Percentiles rank a stretch among this genome's conserved stretches.
Evolutionary conservation across 2,888 invertebrate species (phyloP).

Genomic region (Drosophila yooni): DNA sequence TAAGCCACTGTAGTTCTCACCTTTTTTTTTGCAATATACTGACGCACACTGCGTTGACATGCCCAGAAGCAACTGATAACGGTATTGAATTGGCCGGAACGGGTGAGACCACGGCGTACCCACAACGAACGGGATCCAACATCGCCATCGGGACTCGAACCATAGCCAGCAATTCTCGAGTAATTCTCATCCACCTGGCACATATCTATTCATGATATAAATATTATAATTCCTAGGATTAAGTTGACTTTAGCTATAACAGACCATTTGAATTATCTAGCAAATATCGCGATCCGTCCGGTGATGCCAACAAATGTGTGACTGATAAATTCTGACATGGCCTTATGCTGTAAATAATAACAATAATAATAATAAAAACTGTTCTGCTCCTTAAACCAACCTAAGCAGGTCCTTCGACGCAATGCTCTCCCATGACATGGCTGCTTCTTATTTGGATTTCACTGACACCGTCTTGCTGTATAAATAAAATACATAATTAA

Average conservation of each 20-base stretch:
- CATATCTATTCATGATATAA: conserved; percentile 62
- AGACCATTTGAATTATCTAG: conserved; percentile 89
- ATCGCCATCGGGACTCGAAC: conserved; percentile 80
- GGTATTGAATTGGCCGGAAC: conserved; percentile 72
- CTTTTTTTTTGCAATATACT: conserved; percentile 92
- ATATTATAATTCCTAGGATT: background rate
- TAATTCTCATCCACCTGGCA: conserved; percentile 84
- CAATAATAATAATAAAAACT: background rate
- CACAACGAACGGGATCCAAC: conserved; percentile 79
- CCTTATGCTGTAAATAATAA: conserved; percentile 86
- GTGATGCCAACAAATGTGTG: conserved; percentile 92
- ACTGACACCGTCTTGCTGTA: background rate
- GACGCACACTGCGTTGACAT: conserved; percentile 90
- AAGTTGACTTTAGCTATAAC: conserved; percentile 3
- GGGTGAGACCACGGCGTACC: conserved; percentile 77
- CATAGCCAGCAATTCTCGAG: conserved; percentile 83
- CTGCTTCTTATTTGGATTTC: background rate
- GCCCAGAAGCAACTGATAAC: conserved; percentile 92
- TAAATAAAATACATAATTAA: background rate
- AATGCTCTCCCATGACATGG: conserved; percentile 94
- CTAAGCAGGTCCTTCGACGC: conserved; percentile 93
- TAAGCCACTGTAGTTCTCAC: conserved; percentile 83
- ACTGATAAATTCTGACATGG: conserved; percentile 93
- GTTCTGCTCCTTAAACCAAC: conserved; percentile 84
- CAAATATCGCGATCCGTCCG: conserved; percentile 92